These are phyloP conservation scores for Hemaris fuciformis DNA, from an alignment of 2,888 invertebrate species.

Conservation along the genomic window DNA sequence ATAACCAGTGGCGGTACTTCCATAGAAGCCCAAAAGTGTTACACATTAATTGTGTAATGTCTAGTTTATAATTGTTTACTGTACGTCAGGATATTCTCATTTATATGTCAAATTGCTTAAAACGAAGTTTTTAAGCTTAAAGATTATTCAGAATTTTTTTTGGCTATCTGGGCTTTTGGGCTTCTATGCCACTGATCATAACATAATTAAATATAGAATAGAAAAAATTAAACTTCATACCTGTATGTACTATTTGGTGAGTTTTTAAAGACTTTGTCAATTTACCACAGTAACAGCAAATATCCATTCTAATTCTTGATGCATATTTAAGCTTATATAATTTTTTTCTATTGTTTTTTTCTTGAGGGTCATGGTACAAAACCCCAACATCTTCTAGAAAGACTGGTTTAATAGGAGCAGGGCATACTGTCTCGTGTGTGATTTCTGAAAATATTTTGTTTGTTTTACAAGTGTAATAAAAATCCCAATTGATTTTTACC, in stretches of 20 bases:
- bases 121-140: too few relatives aligned
- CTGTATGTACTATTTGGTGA: slow-evolving; percentile 50
- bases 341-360: slow-evolving; percentile 12
- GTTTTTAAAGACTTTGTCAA: slow-evolving; percentile 33
- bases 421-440: background rate
- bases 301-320: slow-evolving; percentile 20
- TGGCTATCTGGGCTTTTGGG: too few relatives aligned
- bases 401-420: slow-evolving; percentile 47
- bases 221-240: slow-evolving; percentile 25
- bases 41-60: too few relatives aligned
- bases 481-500: background rate
- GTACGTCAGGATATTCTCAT: too few relatives aligned
- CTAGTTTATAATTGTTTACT: too few relatives aligned
- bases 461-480: background rate
- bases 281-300: slow-evolving; percentile 62
- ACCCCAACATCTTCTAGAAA: slow-evolving; percentile 43
- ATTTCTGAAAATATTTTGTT: background rate
- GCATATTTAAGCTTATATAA: slow-evolving; percentile 11
- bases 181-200: too few relatives aligned
- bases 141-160: too few relatives aligned
- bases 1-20: too few relatives aligned
- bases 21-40: too few relatives aligned
- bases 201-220: background rate
- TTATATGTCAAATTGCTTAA: too few relatives aligned
- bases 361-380: slow-evolving; percentile 15